Evolutionary conservation across 2,888 invertebrate species (phyloP).

Genomic region (Agrotis puta): DNA sequence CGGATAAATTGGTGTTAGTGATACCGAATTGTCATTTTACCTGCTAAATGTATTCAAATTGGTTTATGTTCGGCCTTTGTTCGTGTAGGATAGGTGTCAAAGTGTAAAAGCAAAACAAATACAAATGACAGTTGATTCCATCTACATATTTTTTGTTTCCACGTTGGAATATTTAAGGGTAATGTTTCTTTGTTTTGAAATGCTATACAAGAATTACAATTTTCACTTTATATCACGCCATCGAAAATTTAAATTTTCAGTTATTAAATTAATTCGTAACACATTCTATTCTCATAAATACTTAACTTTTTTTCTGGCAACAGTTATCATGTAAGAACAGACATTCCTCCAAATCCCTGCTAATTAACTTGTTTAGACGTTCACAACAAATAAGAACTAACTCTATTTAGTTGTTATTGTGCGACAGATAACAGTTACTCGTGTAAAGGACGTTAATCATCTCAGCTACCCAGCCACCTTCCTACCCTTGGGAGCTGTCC

Average conservation of each 20-base stretch:
- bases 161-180: background rate
- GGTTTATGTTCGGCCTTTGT: constrained; percentile 48
- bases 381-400: constrained; percentile 66
- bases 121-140: constrained; percentile 24
- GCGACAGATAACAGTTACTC: constrained; percentile 73
- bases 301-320: background rate
- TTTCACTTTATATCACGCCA: no score
- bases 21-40: constrained; percentile 48
- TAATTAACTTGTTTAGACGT: constrained; percentile 64
- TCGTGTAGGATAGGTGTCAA: constrained; percentile 15
- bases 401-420: constrained; percentile 72
- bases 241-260: no score
- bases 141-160: constrained; percentile 11
- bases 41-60: constrained; percentile 57
- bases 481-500: constrained; percentile 69
- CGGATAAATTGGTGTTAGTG: constrained; percentile 34
- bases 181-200: background rate
- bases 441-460: constrained; percentile 82
- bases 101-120: constrained; percentile 21
- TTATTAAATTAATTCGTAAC: background rate
- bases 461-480: constrained; percentile 63
- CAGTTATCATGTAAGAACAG: constrained; percentile 46
- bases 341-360: constrained; percentile 62
- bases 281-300: constrained; percentile 21
- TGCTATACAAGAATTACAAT: no score